Evolutionary conservation across 2,797 vertebrate genomes (phyloP), one percentile per base, ranked within the genome.

Genomic region (Spea hammondii): DNA sequence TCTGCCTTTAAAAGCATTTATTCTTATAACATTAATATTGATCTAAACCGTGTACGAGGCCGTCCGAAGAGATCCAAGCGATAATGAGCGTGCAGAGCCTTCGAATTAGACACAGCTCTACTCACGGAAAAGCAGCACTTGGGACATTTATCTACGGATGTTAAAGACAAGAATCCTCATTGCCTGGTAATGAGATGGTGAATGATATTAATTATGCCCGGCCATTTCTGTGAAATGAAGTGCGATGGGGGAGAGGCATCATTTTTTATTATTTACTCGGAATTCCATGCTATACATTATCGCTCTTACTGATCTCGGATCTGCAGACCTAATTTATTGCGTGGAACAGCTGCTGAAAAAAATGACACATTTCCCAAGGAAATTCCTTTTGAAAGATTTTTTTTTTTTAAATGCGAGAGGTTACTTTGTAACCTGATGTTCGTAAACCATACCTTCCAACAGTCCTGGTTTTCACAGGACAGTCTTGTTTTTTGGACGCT

Each of bases 221-320:
- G 60, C 49, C 53, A 60, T 32, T 54, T n/a, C 76, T 72, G n/a
- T 71, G 60, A 65, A 78, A 54, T 65, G n/a, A 72, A 72, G 59
- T 72, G 50, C 65, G 60, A 55, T 78, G 65, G 60, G 13, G 45
- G 8, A 48, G 57, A 70, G 55, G 48, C 2, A 60, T 49, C 54
- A 55, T 55, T 65, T n/a, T 60, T 11, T 70, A 53, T 13, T 77
- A 68, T 47, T 77, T 77, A 76, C 68, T 76, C 50, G 62, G 57
- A 53, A 49, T 32, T 60, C 65, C 48, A 13, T 64, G 67, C 51
- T 46, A 62, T 44, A 77, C 11, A 65, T 71, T 77, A 5, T 11
- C 13, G 55, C 13, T 59, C 55, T n/a, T 32, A 32, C 32, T 32
- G 32, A 32, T 32, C 32, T 32, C 32, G 32, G 32, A 53, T 53